These are phyloP conservation scores for Ictalurus punctatus DNA, from an alignment of 2,113 vertebrate genomes.

Conservation along the genomic window DNA sequence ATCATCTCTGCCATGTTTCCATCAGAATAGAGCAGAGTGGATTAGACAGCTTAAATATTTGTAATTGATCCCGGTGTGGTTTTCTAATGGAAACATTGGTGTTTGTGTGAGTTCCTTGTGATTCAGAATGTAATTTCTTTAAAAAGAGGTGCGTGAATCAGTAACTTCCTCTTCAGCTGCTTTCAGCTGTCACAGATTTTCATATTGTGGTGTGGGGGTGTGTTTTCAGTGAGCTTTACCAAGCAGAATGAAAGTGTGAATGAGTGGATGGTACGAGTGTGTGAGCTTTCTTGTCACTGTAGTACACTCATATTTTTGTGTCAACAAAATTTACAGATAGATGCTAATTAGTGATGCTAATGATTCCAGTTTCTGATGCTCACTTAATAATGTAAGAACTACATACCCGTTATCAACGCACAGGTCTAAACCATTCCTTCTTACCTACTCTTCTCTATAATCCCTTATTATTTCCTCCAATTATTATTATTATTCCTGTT, in stretches of 20 bases:
- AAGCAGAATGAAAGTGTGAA: background rate
- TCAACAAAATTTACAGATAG: background rate
- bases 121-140: background rate
- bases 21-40: slow-evolving; percentile 22
- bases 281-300: background rate
- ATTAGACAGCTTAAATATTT: background rate
- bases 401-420: background rate
- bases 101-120: slow-evolving; percentile 34
- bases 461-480: background rate
- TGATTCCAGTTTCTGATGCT: background rate
- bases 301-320: background rate
- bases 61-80: background rate
- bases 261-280: slow-evolving; percentile 11
- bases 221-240: slow-evolving; percentile 16
- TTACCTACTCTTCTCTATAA: background rate
- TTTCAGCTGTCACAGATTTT: slow-evolving; percentile 20
- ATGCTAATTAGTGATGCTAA: background rate
- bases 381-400: background rate
- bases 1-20: slow-evolving; percentile 51
- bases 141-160: background rate
- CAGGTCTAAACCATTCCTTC: background rate
- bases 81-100: slow-evolving; percentile 52
- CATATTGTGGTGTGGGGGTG: slow-evolving; percentile 45
- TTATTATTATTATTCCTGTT: too few species aligned
- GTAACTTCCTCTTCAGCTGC: slow-evolving; percentile 28